Base-by-base conservation (phyloP, 2,113 vertebrate genomes). In the Gadus macrocephalus region DNA sequence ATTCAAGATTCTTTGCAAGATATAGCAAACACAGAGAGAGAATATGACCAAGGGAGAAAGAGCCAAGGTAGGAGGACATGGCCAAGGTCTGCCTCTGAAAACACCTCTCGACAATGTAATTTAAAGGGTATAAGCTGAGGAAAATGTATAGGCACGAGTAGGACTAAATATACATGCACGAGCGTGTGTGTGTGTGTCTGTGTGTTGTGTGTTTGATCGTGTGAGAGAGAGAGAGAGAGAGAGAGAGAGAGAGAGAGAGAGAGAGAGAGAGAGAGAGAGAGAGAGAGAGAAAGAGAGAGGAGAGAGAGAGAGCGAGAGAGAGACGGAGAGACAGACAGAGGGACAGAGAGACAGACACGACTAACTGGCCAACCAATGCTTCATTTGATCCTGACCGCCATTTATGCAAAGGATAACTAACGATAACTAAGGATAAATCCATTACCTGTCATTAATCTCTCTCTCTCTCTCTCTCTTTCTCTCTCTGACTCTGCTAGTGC, bases 11-110 rank as follows among this genome's bases (percentile, higher is more conserved):
- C 7, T 27, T 16, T 16, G 5, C 11, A 11, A 68, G 63, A 59
- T 16, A 20, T 5, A 66, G 62, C 15, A 31, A 31, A 31, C 28
- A 31, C 28, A 31, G 28, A 4, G 20, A 69, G 27, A 31, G 28
- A 31, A 31, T 31, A 31, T 31, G 5, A 4, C 5, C 19, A 19
- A 53, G 15, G 19, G 65, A 53, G 15, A 15, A 25, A 69, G 42
- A 69, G 19, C 53, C 19, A 17, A 20, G n/a, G 53, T 3, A 20
- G 20, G 20, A 55, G 14, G 12, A 55, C 62, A 73, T 72, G 64
- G 66, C 35, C 27, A 68, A 67, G 2, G 2, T 49, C 15, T n/a
- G 14, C 3, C 17, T 65, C 42, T 71, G 15, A 69, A 77, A 72
- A 31, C 67, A 25, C n/a, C 65, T 65, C 75, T 77, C 20, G 67